Conservation (phyloP, 2,113 vertebrate genomes). For the Promerops cafer region DNA sequence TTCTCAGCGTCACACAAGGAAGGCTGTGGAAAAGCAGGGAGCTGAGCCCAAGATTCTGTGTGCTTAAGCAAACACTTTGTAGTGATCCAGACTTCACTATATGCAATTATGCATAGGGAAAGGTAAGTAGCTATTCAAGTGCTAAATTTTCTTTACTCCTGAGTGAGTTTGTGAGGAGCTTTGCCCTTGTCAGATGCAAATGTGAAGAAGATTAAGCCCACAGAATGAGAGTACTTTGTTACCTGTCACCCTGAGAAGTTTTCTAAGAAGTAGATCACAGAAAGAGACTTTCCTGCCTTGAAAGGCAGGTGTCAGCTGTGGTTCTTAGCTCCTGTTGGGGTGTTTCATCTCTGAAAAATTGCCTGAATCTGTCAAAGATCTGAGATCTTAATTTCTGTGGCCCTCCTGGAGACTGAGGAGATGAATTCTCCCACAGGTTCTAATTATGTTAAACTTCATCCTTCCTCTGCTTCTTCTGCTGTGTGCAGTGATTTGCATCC, state of each 20-base stretch:
- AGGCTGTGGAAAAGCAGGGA: neutral
- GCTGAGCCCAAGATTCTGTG: neutral
- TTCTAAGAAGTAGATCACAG: neutral
- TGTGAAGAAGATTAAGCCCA: neutral
- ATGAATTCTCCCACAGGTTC: neutral
- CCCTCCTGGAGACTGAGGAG: neutral
- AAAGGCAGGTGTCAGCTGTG: neutral
- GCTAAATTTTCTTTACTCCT: neutral
- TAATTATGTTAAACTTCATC: neutral
- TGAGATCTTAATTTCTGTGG: neutral
- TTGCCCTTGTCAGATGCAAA: slow-evolving; percentile 3
- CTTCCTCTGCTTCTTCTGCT: neutral
- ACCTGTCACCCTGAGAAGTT: neutral
- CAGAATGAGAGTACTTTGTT: neutral
- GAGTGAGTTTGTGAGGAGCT: neutral
- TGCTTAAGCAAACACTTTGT: neutral
- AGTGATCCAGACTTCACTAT: neutral
- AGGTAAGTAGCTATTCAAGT: neutral
- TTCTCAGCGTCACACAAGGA: neutral
- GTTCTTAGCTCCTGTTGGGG: neutral
- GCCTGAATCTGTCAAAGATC: neutral
- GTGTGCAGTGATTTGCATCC: neutral
- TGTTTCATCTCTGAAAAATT: neutral
- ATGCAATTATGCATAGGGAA: neutral
- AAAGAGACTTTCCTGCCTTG: neutral